A percentile compares a stretch with the other conserved stretches of the same genome.
These are phyloP conservation scores for Vulpes vulpes DNA, from an alignment of 2,113 vertebrate genomes.

Conservation along the genomic window DNA sequence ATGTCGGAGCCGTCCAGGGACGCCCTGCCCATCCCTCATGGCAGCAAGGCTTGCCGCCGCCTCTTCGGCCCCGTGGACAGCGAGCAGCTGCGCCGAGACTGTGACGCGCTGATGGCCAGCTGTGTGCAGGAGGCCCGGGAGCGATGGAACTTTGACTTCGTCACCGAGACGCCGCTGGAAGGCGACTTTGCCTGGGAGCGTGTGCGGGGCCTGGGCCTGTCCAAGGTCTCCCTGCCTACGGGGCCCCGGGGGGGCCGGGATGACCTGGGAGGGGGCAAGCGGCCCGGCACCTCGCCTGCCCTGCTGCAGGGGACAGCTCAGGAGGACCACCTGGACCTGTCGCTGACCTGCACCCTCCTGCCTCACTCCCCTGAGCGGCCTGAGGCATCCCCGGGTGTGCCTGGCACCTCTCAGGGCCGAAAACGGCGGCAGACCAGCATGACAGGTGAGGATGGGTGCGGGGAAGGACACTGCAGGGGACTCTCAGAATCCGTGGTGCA, in stretches of 20 bases:
- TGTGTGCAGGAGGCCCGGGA: constrained; percentile 90
- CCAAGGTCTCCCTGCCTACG: constrained; percentile 84
- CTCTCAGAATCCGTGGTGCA: not conserved
- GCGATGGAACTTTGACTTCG: constrained; percentile 96
- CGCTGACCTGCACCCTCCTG: constrained; percentile 55
- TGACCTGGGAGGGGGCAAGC: constrained; percentile 81
- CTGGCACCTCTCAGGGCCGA: constrained; percentile 65
- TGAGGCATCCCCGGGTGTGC: constrained; percentile 56
- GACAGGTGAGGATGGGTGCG: constrained; percentile 89
- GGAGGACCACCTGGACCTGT: constrained; percentile 79
- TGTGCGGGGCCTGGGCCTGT: constrained; percentile 83
- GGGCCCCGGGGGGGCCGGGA: constrained; percentile 45
- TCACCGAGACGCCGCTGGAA: constrained; percentile 90
- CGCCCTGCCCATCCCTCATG: constrained; percentile 69
- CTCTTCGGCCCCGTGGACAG: constrained; percentile 95
- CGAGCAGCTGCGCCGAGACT: constrained; percentile 89
- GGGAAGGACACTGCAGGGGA: not conserved
- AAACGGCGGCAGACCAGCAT: constrained; percentile 95
- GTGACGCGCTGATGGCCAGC: constrained; percentile 80
- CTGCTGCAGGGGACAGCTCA: constrained; percentile 63
- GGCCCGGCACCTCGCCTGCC: constrained; percentile 63
- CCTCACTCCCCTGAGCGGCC: constrained; percentile 45
- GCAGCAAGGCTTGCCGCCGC: constrained; percentile 87
- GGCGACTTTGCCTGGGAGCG: constrained; percentile 93
- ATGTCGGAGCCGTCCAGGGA: constrained; percentile 86